Conservation (phyloP, 2,113 vertebrate genomes). For the Spheniscus mendiculus region DNA sequence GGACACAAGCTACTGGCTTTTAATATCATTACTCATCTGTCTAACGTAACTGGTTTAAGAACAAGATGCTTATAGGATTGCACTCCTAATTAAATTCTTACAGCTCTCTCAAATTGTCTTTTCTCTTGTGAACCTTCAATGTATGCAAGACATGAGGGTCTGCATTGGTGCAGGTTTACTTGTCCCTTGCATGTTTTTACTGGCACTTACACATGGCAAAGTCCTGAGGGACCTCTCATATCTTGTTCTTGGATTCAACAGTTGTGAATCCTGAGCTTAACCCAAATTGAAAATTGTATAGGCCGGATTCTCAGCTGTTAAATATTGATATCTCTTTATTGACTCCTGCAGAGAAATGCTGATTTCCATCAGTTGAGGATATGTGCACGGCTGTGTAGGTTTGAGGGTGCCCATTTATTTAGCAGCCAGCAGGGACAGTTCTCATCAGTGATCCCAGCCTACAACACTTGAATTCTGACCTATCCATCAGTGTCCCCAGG, state of each 20-base stretch:
- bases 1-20: constrained; percentile 22
- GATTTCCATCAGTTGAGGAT: not conserved
- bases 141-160: not conserved
- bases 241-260: not conserved
- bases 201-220: not conserved
- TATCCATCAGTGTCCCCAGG: not conserved
- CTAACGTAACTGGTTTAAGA: not conserved
- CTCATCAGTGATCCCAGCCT: not conserved
- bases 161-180: not conserved
- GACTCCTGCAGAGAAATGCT: not conserved
- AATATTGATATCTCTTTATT: not conserved
- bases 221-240: not conserved
- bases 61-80: not conserved
- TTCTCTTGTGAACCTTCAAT: not conserved
- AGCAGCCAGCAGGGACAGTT: not conserved
- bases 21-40: not conserved
- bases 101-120: not conserved
- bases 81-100: not conserved
- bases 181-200: not conserved
- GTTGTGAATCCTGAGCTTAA: not conserved
- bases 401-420: not conserved
- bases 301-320: not conserved
- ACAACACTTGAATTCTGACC: not conserved
- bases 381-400: not conserved
- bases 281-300: not conserved